These are phyloP conservation scores for Hymenopus coronatus DNA, from an alignment of 2,888 invertebrate species.

Conservation along the genomic window DNA sequence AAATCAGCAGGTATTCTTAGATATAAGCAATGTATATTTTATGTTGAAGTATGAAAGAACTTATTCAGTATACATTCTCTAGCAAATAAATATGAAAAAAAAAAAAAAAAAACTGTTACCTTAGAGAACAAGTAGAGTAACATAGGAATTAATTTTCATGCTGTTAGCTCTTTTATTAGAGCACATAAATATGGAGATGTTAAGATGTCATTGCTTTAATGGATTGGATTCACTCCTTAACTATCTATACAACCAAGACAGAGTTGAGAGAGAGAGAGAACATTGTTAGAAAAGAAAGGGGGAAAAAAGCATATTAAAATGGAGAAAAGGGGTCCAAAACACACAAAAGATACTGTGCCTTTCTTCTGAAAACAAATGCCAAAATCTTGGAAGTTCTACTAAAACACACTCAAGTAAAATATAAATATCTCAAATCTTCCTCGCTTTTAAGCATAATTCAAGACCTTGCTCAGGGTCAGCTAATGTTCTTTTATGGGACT, in stretches of 20 bases:
- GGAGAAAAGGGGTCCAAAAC: slow-evolving; percentile 2
- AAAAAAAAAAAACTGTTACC: background rate
- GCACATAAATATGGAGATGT: background rate
- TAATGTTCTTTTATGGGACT: background rate
- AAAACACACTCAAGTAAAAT: background rate
- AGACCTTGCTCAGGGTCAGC: background rate
- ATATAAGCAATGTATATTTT: background rate
- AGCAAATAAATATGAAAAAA: background rate
- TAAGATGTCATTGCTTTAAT: background rate
- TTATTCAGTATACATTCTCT: background rate
- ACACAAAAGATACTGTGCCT: slow-evolving; percentile 7
- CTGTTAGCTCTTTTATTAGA: background rate
- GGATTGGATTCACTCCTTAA: background rate
- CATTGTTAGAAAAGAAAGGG: background rate
- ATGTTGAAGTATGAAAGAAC: background rate
- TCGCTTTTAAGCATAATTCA: background rate
- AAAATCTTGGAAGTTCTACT: background rate
- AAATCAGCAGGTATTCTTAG: background rate
- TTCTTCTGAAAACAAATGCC: slow-evolving; percentile 11
- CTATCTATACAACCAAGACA: background rate
- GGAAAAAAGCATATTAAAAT: background rate
- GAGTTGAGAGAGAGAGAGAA: slow-evolving; percentile 9
- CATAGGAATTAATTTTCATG: background rate
- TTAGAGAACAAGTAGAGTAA: background rate
- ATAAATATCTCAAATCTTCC: background rate